Conservation (phyloP, 2,888 invertebrate species). For the Actias luna region DNA sequence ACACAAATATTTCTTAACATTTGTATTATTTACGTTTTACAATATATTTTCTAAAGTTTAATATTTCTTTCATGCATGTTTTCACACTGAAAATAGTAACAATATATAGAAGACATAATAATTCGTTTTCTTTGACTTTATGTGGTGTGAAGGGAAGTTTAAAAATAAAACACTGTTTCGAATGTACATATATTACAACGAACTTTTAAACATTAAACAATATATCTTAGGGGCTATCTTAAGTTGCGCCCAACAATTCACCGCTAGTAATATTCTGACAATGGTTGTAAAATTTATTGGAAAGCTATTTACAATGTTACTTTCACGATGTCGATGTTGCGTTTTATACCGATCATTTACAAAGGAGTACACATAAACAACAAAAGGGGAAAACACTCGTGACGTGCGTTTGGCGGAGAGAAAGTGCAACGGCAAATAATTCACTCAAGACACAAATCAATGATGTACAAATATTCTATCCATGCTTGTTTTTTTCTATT, state of each 20-base stretch:
- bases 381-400: not conserved
- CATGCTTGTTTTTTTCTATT: not conserved
- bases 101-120: too few species aligned
- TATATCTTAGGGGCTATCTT: too few species aligned
- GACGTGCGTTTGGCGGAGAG: not conserved
- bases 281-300: not conserved
- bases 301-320: not conserved
- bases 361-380: not conserved
- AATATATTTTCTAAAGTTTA: too few species aligned
- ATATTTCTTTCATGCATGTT: too few species aligned
- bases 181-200: too few species aligned
- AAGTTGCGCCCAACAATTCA: not conserved
- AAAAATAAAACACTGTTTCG: too few species aligned
- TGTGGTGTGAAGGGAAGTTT: too few species aligned
- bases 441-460: not conserved
- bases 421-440: constrained; percentile 4
- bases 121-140: too few species aligned
- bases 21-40: too few species aligned
- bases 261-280: not conserved
- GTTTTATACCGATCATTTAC: not conserved
- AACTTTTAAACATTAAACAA: too few species aligned
- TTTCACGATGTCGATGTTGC: not conserved
- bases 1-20: too few species aligned
- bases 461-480: not conserved
- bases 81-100: too few species aligned